Evolutionary conservation across 2,888 invertebrate species (phyloP), one percentile per base, ranked within the genome.

Genomic region (Formica aserva): DNA sequence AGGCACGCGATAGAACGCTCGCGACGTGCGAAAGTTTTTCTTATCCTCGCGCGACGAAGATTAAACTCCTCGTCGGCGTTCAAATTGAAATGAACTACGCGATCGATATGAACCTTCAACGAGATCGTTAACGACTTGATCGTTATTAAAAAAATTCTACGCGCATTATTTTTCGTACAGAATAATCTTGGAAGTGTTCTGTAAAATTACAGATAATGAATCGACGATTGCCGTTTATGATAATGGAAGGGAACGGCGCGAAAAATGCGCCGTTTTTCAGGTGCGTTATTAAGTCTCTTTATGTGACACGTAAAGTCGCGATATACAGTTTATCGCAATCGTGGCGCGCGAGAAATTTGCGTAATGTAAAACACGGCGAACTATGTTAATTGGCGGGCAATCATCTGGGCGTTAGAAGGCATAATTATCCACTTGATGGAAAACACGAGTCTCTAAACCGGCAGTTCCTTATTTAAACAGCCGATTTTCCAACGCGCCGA

Each of bases 281-380:
- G 6, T 18, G 66, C 11, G 29, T n/a, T 48, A 69, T 48, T 69
- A 48, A n/a, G 11, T 48, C 48, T 52, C 13, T n/a, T 41, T 45
- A 67, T 45, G 45, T 45, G 45, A 29, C 67, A 9, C 5, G 69
- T 38, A 15, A 22, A 48, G 11, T 8, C 29, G 48, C 66, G 66
- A 22, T 38, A 22, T 1, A 26, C 45, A 15, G 15, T 32, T 48
- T 9, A 1, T 26, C 55, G n/a, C 65, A 32, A 9, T 9, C 8
- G 71, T 45, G 45, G 76, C 63, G 72, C 77, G 75, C 85, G 69
- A 52, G 72, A 87, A 89, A 87, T 89, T 88, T 84, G 85, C 87
- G 85, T 86, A 88, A 88, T 83, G 67, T 67, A 69, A 85, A 81
- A 83, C 63, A 35, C 55, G 86, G 85, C 85, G 66, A 74, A 74